Base-by-base conservation (phyloP, 2,888 invertebrate genomes). In the Synergus umbraculus region DNA sequence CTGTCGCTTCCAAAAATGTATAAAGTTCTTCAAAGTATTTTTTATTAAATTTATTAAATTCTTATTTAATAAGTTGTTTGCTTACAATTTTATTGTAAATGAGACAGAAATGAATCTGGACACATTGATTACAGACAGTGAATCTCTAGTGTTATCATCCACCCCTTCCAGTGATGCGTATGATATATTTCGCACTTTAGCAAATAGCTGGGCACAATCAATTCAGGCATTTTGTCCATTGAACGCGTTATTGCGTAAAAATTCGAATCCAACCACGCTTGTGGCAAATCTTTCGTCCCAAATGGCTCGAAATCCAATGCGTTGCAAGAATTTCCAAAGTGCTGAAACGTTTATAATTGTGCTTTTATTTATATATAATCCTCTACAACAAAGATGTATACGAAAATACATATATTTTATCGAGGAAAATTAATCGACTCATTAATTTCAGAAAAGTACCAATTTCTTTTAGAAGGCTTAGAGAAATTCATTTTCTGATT, bases 181-280 rank as follows among this genome's bases (percentile, higher is more conserved):
- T 54, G 37, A 54, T 54, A 73, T 29, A 54, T 73, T 73, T 73
- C 37, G 46, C 49, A 73, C 54, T 73, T 73, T 49, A 73, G 73
- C 73, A 54, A 73, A 73, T 73, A 73, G n/a, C 49, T 49, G 37
- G 73, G 49, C 73, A 73, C 73, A 73, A 54, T 73, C 73, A 49
- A 73, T 73, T 73, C 29, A 69, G 49, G 10, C 22, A 22, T 49
- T 73, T 37, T 73, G 49, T 73, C 73, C 49, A 69, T 12, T 49
- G 10, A 9, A 73, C 37, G 73, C 73, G 73, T 73, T 73, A 73
- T 49, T 73, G 73, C 13, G 73, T 22, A 15, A 54, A 73, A 73
- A 73, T n/a, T n/a, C 73, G 73, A 73, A 73, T 73, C n/a, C 37
- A 73, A 54, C 54, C 54, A 69, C n/a, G 15, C 49, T 49, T 54